Evolutionary conservation across 1,140 invertebrate genomes (phyloP), one percentile per base, ranked within the genome.

Genomic region (Formica selysi): DNA sequence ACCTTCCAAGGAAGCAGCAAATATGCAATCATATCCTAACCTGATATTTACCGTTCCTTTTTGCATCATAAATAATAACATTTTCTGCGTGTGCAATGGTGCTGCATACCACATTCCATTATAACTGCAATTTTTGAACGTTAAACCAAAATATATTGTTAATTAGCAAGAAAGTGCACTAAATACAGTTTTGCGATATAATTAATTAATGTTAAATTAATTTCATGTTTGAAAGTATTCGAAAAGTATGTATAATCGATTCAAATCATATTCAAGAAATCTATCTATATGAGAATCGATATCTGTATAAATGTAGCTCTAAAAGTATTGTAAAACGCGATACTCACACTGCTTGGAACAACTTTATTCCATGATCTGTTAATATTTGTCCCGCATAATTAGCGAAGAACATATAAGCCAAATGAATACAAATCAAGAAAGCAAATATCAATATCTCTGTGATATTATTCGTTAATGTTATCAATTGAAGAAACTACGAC

Each of bases 71-170:
- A 76, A 64, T 57, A 84, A 29, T 26, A 74, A 11, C 2, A 64
- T 26, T 74, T 74, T 84, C 4, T 74, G 68, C 7, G 71, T 84
- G 22, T 11, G 22, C n/a, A 76, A 36, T n/a, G 81, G 81, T 19
- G 59, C 16, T 64, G 29, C 10, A n/a, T 84, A 84, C 81, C 81
- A 76, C 48, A 62, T 26, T 64, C 38, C 57, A 41, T 64, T 84
- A 41, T 32, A 74, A n/a, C 71, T 84, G 32, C 11, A 64, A 76
- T 16, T 78, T 65, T 51, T 54, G 3, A 36, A 57, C 16, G 32
- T 32, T 32, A 32, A 32, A 3, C 2, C 3, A 32, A 32, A 4
- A 32, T 32, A 32, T 29, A 32, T 32, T 2, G 32, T 32, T 29
- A 29, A 32, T 1, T 32, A 32, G 32, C 32, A 32, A 32, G 3